These are phyloP conservation scores for Syngnathus typhle DNA, from an alignment of 2,113 vertebrate genomes.

Conservation along the genomic window DNA sequence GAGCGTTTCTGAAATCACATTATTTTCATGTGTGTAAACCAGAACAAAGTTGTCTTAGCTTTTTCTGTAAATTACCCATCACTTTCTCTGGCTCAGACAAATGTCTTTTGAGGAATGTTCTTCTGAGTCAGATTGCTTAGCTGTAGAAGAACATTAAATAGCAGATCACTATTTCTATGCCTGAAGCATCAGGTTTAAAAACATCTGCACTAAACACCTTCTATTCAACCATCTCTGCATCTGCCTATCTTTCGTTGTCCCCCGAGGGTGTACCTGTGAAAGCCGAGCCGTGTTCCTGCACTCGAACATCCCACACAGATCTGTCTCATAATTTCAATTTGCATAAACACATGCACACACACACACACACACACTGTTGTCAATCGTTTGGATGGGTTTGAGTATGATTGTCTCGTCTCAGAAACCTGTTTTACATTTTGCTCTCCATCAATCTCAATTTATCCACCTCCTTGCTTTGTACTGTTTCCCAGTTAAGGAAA, in stretches of 20 bases:
- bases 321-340: slow-evolving; percentile 45
- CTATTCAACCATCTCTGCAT: slow-evolving; percentile 44
- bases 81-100: not conserved
- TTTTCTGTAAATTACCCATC: not conserved
- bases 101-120: slow-evolving; percentile 1
- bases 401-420: slow-evolving; percentile 27
- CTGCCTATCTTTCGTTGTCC: slow-evolving; percentile 50
- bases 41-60: not conserved
- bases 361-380: slow-evolving; percentile 18
- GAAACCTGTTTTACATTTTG: slow-evolving; percentile 42
- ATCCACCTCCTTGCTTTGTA: slow-evolving; percentile 14
- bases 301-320: slow-evolving; percentile 42
- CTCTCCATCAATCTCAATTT: slow-evolving; percentile 33
- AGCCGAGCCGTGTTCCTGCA: slow-evolving; percentile 48
- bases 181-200: slow-evolving; percentile 31
- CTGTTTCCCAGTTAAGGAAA: slow-evolving; percentile 27
- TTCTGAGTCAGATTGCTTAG: slow-evolving; percentile 1
- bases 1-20: not conserved
- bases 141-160: slow-evolving; percentile 25
- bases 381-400: slow-evolving; percentile 30
- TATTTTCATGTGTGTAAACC: not conserved
- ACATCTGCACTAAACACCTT: slow-evolving; percentile 50
- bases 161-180: slow-evolving; percentile 40
- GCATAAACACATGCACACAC: slow-evolving; percentile 31
- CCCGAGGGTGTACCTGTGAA: slow-evolving; percentile 61